Base-by-base conservation (phyloP, 2,113 vertebrate species). In the Alaudala cheleensis region DNA sequence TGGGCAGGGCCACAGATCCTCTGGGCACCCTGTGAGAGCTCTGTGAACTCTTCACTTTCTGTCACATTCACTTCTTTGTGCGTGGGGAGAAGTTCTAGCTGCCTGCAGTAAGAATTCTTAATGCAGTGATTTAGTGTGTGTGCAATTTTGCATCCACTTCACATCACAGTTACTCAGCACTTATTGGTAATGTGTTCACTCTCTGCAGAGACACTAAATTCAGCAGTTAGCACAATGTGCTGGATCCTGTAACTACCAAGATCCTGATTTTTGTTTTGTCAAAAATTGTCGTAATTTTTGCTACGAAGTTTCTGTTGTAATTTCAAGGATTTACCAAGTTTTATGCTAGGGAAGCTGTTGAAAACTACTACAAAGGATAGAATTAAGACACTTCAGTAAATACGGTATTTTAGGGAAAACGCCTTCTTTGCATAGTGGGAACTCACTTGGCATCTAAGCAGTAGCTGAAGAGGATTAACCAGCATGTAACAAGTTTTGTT, bases 401-500 rank as follows among this genome's bases (percentile, higher is more conserved):
- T 21, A 2, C 20, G 17, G 0, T 84, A 11, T 56, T 57, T 71
- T 50, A 47, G n/a, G 45, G 44, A 37, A 28, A 70, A 64, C 6
- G 3, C 17, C 20, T 22, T 62, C 17, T 26, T 76, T 81, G 19
- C 6, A 0, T 34, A 20, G n/a, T 40, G 58, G 66, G 47, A 77
- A 22, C 50, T 84, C 61, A 28, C 28, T 12, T 65, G 40, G 15
- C 4, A 0, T 4, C 2, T 65, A 31, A 1, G 0, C n/a, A 57
- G 65, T 45, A 54, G 40, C 34, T 57, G 19, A 69, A 87, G 31
- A 37, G 57, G 57, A 37, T 92, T 78, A 39, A 34, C 49, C 51
- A 87, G 23, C 51, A 23, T 0, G 0, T 62, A 66, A 33, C 11
- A 39, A 34, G 19, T 34, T 70, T 70, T 76, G 53, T 76, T 29